Base-by-base conservation (phyloP, 1,140 invertebrate species). In the Ruditapes philippinarum region DNA sequence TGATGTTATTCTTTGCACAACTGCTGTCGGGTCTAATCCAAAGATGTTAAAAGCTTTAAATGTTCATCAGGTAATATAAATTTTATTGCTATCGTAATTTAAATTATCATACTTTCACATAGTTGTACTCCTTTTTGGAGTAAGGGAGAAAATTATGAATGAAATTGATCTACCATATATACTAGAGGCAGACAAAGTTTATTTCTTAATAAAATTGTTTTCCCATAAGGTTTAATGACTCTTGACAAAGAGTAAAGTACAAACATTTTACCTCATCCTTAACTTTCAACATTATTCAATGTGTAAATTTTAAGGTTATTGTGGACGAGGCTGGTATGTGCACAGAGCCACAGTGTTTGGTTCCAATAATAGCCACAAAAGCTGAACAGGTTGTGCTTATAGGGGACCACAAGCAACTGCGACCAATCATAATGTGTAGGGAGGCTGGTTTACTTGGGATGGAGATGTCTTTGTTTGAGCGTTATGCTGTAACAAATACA, bases 291-390 rank as follows among this genome's bases (percentile, higher is more conserved):
- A n/a, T n/a, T n/a, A n/a, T n/a, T n/a, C n/a, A n/a, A n/a, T n/a
- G n/a, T n/a, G n/a, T n/a, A n/a, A n/a, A n/a, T n/a, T n/a, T 74
- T 19, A 42, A 95, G 91, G 54, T 93, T 7, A 94, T 95, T 12
- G 93, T 95, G 49, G 94, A 95, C 79, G 94, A 95, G 83, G 89
- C 91, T 81, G 94, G 93, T 11, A 95, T 95, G 95, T 94, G 93
- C 65, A 92, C 92, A 28, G 94, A 95, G 65, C 94, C 95, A 33
- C 92, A 95, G 42, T 92, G 89, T 88, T 42, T 95, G 73, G 89
- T 94, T 12, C 92, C 94, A 31, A 92, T 94, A n/a, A 86, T 93
- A 11, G 90, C 83, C 31, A 91, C 89, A 22, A 80, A 90, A n/a
- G 88, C 92, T 25, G 81, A 93, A 31, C 94, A 95, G 80, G 91